Conservation (phyloP, 1,140 invertebrate species). For the Dolichoris vasculosae region DNA sequence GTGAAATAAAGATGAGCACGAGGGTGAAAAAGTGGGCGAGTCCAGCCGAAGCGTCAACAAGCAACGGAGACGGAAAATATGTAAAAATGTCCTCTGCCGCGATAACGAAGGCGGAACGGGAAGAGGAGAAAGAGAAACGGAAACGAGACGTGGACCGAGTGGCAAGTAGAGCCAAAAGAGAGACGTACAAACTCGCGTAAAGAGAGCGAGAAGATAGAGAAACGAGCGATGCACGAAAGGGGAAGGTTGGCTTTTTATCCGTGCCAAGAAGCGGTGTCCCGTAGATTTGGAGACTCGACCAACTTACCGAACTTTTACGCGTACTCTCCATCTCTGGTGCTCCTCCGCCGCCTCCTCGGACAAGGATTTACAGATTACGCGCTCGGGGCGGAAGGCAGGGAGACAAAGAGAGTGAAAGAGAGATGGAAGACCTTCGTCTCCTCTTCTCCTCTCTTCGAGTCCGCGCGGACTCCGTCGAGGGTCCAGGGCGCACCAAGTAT, state of each 20-base stretch:
- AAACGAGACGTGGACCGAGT: conserved; percentile 26
- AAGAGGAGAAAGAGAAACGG: conserved; percentile 29
- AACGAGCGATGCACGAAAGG: background rate
- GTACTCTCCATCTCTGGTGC: conserved; percentile 22
- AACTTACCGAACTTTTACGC: conserved; percentile 69
- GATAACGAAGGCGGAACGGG: background rate
- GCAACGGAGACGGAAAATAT: background rate
- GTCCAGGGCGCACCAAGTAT: background rate
- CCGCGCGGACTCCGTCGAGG: conserved; percentile 66
- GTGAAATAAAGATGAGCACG: conserved; percentile 46
- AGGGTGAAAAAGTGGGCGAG: background rate
- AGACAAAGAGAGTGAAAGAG: background rate
- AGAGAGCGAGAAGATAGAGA: conserved; percentile 4
- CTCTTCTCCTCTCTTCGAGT: conserved; percentile 54
- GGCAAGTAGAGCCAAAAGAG: conserved; percentile 36
- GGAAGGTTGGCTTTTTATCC: conserved; percentile 38
- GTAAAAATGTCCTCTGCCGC: conserved; percentile 10
- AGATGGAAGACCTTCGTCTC: background rate
- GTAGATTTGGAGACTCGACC: conserved; percentile 56
- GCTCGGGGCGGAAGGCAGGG: conserved; percentile 54
- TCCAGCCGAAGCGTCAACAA: conserved; percentile 1
- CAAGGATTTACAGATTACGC: conserved; percentile 72
- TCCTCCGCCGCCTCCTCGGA: conserved; percentile 33
- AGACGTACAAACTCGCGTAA: conserved; percentile 1
- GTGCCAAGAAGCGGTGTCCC: conserved; percentile 46